A percentile compares a stretch with the other conserved stretches of the same genome.
phyloP scores from a whole-genome alignment of 2,797 vertebrate genomes.

The Discoglossus pictus region DNA sequence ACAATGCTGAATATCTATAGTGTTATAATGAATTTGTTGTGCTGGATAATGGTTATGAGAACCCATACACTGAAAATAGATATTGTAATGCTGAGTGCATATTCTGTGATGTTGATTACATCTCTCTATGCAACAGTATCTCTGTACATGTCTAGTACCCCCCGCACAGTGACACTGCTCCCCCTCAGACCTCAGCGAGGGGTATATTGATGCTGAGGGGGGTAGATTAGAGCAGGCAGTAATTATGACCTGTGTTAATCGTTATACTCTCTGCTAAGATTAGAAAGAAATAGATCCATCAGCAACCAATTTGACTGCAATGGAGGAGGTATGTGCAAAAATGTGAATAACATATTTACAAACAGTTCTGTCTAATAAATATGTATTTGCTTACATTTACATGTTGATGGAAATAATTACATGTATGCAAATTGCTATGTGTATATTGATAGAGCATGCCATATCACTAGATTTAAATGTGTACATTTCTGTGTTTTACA shows the following conservation, averaged over 20 bases:
- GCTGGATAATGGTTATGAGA: background rate
- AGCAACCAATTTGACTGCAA: slow-evolving; percentile 1
- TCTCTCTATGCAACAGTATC: too few species aligned
- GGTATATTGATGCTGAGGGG: slow-evolving; percentile 37
- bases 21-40: slow-evolving; percentile 20
- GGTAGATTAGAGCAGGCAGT: slow-evolving; percentile 37
- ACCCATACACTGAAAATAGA: too few species aligned
- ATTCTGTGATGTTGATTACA: too few species aligned
- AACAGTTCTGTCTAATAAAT: too few species aligned
- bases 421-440: too few species aligned
- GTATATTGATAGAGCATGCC: too few species aligned
- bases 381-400: too few species aligned
- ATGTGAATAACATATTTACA: too few species aligned
- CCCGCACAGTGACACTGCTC: slow-evolving; percentile 27
- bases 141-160: background rate
- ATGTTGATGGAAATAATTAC: too few species aligned
- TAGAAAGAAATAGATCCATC: slow-evolving; percentile 44
- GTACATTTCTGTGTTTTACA: too few species aligned
- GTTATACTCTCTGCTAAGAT: slow-evolving; percentile 44
- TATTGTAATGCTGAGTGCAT: too few species aligned
- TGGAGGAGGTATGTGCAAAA: background rate
- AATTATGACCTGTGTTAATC: slow-evolving; percentile 50
- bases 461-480: too few species aligned
- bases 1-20: slow-evolving; percentile 4
- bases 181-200: slow-evolving; percentile 21